Evolutionary conservation across 1,140 invertebrate genomes (phyloP), one percentile per base, ranked within the genome.

Genomic region (Littorina saxatilis): DNA sequence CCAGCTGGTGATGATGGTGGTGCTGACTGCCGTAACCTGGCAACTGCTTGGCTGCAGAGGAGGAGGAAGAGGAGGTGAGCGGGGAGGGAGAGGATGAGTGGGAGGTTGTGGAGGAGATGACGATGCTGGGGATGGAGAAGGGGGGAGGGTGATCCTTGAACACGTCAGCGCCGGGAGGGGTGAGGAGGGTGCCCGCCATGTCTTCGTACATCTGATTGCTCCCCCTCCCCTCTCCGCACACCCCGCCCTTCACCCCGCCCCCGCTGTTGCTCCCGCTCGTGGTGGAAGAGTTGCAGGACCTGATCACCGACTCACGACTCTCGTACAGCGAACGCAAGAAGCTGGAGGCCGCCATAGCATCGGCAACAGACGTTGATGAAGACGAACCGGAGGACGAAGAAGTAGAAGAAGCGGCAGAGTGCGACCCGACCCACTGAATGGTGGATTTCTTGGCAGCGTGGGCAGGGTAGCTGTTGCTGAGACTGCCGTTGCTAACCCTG

Each of bases 291-390:
- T 81, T 35, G 79, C 70, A 52, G 20, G 96, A 96, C 35, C 97
- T 94, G 85, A 99, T 99, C 1, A 99, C 98, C 88, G 97, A 98
- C 91, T 99, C 98, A 43, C 98, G 94, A 89, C 97, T 98, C 9
- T 96, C 97, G 91, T 98, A 98, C 0, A 99, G 93, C 90, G 98
- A 97, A 5, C 97, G 94, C 0, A 98, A 92, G 3, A 98, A 94
- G 0, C 97, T 96, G 0, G 97, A 97, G 0, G 97, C 97, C 1
- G 97, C 95, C 20, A 95, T 91, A 2, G 93, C 92, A 17, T 85
- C 95, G 4, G 32, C 52, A n/a, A n/a, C n/a, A n/a, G n/a, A n/a
- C n/a, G n/a, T n/a, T 20, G 79, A 55, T n/a, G 50, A 52, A 5
- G 27, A 32, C 17, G 39, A 40, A n/a, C 63, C 95, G 92, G 78